These are phyloP conservation scores for Trachurus trachurus DNA, from an alignment of 2,797 vertebrate species.

Conservation along the genomic window DNA sequence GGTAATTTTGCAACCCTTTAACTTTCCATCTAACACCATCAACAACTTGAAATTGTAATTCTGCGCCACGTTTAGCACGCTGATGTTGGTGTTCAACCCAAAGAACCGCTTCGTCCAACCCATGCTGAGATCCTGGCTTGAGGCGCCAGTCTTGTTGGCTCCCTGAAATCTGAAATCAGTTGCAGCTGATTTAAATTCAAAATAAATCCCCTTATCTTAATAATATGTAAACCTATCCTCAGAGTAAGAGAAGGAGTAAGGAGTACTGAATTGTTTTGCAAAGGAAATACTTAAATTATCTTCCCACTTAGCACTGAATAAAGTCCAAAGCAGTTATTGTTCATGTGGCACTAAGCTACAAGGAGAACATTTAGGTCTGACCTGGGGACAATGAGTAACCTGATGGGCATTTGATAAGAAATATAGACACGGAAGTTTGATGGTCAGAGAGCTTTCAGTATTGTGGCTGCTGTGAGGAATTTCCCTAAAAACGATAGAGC, in stretches of 20 bases:
- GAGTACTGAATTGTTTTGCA: constrained; percentile 35
- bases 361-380: constrained; percentile 50
- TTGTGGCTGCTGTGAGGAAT: constrained; percentile 76
- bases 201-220: constrained; percentile 48
- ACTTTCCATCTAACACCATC: constrained; percentile 9
- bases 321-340: constrained; percentile 57
- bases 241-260: constrained; percentile 10
- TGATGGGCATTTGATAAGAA: constrained; percentile 73
- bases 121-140: not conserved
- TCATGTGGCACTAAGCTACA: constrained; percentile 36
- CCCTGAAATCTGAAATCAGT: not conserved
- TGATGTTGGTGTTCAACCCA: not conserved
- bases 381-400: constrained; percentile 60
- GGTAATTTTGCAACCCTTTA: not conserved
- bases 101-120: not conserved
- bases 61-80: not conserved
- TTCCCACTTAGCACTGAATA: constrained; percentile 34
- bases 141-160: constrained; percentile 28
- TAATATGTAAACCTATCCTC: constrained; percentile 23
- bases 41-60: not conserved
- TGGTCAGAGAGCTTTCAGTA: constrained; percentile 46
- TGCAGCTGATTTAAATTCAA: not conserved
- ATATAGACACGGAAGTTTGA: constrained; percentile 39
- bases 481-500: constrained; percentile 71
- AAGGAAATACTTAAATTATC: constrained; percentile 52